phyloP scores from a whole-genome alignment of 2,888 invertebrate species.

The Caradrina kadenii region DNA sequence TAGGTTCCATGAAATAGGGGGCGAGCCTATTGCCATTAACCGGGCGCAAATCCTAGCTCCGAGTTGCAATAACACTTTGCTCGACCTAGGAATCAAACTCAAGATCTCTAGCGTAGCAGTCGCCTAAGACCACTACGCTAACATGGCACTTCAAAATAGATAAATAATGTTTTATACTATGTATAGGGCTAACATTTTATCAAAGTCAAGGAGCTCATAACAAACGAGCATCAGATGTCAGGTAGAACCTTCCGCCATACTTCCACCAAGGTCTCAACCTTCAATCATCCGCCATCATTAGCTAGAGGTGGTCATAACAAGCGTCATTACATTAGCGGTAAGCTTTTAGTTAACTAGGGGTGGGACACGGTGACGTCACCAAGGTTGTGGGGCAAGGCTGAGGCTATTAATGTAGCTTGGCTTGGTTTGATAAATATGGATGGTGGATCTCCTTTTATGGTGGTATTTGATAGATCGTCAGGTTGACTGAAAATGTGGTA shows the following conservation, averaged over 20 bases:
- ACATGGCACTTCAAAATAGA: no score
- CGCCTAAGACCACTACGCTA: no score
- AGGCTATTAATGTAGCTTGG: slow-evolving; percentile 42
- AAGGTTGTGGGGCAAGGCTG: slow-evolving; percentile 56
- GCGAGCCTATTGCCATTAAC: no score
- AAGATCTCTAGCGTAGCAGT: no score
- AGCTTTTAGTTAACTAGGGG: slow-evolving; percentile 68
- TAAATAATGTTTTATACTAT: no score
- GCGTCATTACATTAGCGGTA: slow-evolving; percentile 54
- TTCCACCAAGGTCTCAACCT: slow-evolving; percentile 48
- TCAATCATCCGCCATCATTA: slow-evolving; percentile 56
- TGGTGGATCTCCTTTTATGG: slow-evolving; percentile 31
- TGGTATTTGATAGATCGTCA: slow-evolving; percentile 13
- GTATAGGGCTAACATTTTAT: slow-evolving; percentile 10
- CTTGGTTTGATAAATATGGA: slow-evolving; percentile 53
- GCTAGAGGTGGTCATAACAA: slow-evolving; percentile 51
- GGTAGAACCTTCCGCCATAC: slow-evolving; percentile 40
- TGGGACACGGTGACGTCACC: slow-evolving; percentile 60
- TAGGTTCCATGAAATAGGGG: no score
- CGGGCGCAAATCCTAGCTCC: no score
- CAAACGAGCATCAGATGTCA: slow-evolving; percentile 30
- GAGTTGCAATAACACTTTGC: no score
- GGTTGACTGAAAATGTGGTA: no score
- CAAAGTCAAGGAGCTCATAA: slow-evolving; percentile 17
- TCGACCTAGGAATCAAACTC: no score